A percentile compares a stretch with the other conserved stretches of the same genome.
Conservation (phyloP, 2,797 vertebrate genomes). For the Microcaecilia unicolor region DNA sequence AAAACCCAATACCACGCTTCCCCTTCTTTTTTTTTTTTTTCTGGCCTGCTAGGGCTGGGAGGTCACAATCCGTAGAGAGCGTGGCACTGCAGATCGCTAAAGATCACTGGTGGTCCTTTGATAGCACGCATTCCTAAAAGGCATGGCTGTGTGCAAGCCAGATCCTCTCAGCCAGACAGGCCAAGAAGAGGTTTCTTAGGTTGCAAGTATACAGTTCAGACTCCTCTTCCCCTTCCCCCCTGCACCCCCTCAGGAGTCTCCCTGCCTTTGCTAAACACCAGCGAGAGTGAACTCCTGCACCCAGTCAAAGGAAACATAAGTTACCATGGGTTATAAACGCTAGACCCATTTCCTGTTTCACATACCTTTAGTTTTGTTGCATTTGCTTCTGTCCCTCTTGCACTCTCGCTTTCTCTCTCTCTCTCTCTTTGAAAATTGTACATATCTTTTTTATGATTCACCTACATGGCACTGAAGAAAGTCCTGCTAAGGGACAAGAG, state of each 20-base stretch:
- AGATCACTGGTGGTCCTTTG: slow-evolving; percentile 24
- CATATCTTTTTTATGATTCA: too few species aligned
- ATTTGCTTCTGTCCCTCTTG: slow-evolving; percentile 1
- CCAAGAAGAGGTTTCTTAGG: slow-evolving; percentile 1
- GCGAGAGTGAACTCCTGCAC: slow-evolving; percentile 3
- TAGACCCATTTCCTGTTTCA: slow-evolving; percentile 11
- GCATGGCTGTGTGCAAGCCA: neutral
- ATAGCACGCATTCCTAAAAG: slow-evolving; percentile 28
- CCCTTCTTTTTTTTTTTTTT: slow-evolving; percentile 19
- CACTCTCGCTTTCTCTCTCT: too few species aligned
- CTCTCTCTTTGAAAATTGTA: neutral
- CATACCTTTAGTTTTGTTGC: slow-evolving; percentile 4
- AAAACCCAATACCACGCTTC: neutral
- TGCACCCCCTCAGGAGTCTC: neutral
- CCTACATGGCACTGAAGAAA: slow-evolving; percentile 11
- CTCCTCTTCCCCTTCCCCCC: too few species aligned
- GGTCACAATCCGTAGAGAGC: slow-evolving; percentile 29
- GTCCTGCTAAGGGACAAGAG: too few species aligned
- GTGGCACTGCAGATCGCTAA: slow-evolving; percentile 18
- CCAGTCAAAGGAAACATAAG: slow-evolving; percentile 9
- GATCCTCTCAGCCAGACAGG: slow-evolving; percentile 1
- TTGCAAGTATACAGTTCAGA: slow-evolving; percentile 6
- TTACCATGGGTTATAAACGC: slow-evolving; percentile 8
- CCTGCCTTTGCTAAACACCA: slow-evolving; percentile 11
- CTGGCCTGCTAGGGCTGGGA: slow-evolving; percentile 31